These are phyloP conservation scores for Petrolisthes cinctipes DNA, from an alignment of 2,888 invertebrate genomes.

Conservation along the genomic window DNA sequence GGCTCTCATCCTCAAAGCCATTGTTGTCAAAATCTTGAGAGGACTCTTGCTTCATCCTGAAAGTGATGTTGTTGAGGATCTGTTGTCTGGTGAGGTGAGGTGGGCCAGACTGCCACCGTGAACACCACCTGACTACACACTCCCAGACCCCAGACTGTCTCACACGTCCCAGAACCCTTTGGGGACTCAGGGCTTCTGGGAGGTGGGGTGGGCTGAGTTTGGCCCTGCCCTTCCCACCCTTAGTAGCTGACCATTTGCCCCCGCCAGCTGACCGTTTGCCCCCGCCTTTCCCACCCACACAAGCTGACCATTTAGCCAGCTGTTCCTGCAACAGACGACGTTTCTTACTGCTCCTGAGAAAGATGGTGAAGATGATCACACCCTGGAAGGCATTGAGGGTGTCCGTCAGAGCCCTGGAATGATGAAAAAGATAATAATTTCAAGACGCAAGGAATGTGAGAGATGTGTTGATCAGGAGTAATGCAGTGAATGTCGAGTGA, in stretches of 20 bases:
- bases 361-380: conserved; percentile 49
- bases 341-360: conserved; percentile 44
- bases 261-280: background rate
- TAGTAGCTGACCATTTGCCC: background rate
- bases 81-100: conserved; percentile 12
- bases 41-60: conserved; percentile 25
- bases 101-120: background rate
- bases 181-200: background rate
- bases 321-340: conserved; percentile 35
- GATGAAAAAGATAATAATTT: background rate
- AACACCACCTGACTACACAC: conserved; percentile 3
- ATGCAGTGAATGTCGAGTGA: background rate
- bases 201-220: background rate
- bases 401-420: conserved; percentile 51
- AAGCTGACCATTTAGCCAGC: conserved; percentile 4
- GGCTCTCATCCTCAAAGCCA: conserved; percentile 25
- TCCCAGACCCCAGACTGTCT: background rate
- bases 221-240: background rate
- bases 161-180: background rate
- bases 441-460: background rate
- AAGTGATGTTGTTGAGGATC: conserved; percentile 39
- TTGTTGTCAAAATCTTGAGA: conserved; percentile 18
- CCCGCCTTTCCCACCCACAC: background rate
- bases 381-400: conserved; percentile 53
- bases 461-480: background rate